A percentile compares a stretch with the other conserved stretches of the same genome.
Evolutionary conservation across 2,797 vertebrate species (phyloP).

Genomic region (Ptychadena robeensis): DNA sequence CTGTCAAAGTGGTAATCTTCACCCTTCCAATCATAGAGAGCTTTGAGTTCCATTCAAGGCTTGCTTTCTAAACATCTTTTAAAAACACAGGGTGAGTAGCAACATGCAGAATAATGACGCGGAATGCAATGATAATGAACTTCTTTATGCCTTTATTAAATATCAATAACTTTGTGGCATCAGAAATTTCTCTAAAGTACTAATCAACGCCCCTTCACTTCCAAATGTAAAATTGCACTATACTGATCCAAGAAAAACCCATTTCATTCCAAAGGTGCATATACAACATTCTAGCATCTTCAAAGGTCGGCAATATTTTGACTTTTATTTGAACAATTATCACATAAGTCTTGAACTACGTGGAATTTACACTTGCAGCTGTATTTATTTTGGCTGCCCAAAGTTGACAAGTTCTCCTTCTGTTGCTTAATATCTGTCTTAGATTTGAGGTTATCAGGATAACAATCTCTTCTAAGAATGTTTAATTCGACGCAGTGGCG

Average conservation of each 20-base stretch:
- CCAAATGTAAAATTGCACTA: not conserved
- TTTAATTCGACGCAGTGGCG: too few species aligned
- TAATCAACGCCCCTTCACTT: not conserved
- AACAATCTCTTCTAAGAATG: not conserved
- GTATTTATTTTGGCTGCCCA: conserved; percentile 33
- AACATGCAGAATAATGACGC: not conserved
- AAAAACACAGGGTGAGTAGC: too few species aligned
- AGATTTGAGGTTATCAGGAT: not conserved
- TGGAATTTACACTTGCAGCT: conserved; percentile 13
- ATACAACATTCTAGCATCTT: conserved; percentile 24
- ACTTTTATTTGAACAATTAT: conserved; percentile 15
- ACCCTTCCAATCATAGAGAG: too few species aligned
- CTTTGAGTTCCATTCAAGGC: too few species aligned
- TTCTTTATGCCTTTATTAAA: not conserved
- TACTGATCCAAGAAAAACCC: not conserved
- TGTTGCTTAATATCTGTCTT: conserved; percentile 1
- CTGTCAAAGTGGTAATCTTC: too few species aligned
- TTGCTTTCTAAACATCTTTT: too few species aligned
- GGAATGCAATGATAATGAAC: not conserved
- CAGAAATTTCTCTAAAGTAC: not conserved
- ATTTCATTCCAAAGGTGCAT: conserved; percentile 17
- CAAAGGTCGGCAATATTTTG: conserved; percentile 29
- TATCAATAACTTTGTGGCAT: not conserved
- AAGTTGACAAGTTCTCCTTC: conserved; percentile 17
- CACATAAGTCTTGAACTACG: not conserved